Base-by-base conservation (phyloP, 2,797 vertebrate species). In the Ctenochaetus hawaiiensis region DNA sequence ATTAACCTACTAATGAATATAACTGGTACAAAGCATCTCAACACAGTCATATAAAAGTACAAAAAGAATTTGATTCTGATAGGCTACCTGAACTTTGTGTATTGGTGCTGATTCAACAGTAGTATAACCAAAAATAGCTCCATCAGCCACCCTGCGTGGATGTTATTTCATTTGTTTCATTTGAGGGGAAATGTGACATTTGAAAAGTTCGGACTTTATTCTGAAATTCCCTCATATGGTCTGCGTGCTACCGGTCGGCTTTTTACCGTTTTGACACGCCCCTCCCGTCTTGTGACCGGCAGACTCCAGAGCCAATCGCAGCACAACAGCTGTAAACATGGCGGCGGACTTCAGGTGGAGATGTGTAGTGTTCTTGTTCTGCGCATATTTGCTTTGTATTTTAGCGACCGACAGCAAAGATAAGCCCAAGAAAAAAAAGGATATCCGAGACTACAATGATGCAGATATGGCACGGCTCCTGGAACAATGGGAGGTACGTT, bases 381-480 rank as follows among this genome's bases (percentile, higher is more conserved):
- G 87, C 58, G 2, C 71, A 1, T 65, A 20, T 75, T 69, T 88
- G 7, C 14, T 87, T 3, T 88, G 72, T 67, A 12, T 86, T 62
- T 65, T 73, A n/a, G 72, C 86, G 1, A 3, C 80, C 5, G 81
- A 83, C 26, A 67, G 75, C 45, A 66, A 88, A 60, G 84, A 92
- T 3, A 92, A 95, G 61, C 64, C 84, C 13, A 93, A 91, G 83
- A 98, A 97, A 86, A 98, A 98, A 91, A 99, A 99, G 72, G 97
- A 98, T 39, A 97, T 99, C 67, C 95, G 97, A 52, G 98, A 99
- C 82, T 99, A 98, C 89, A 98, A 99, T 73, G 98, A 99, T 20
- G 98, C 97, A 1, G 98, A 99, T 75, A 99, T 99, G 98, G 98
- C 98, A 0, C 95, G 97, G 77, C 96, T 99, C 44, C 92, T 98